Conservation (phyloP, 2,888 invertebrate species). For the Napeogenes sylphis region DNA sequence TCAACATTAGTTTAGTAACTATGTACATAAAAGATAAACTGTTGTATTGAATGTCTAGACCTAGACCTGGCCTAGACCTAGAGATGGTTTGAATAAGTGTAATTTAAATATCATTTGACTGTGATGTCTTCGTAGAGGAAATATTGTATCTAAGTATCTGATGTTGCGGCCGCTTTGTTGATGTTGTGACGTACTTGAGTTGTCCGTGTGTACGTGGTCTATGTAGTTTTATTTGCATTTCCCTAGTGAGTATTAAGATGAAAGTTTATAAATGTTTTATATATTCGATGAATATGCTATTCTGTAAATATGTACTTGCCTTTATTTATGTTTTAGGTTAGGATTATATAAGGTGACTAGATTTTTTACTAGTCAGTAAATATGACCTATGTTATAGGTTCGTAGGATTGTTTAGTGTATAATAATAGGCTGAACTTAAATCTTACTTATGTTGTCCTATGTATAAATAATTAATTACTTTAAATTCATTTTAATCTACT, state of each 20-base stretch:
- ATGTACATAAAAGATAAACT: conserved; percentile 37
- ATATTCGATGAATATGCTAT: conserved; percentile 54
- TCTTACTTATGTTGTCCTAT: conserved; percentile 12
- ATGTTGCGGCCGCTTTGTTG: conserved; percentile 27
- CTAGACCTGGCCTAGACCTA: conserved; percentile 17
- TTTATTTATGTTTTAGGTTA: conserved; percentile 69
- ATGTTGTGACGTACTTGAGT: conserved; percentile 52
- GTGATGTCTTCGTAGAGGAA: conserved; percentile 77
- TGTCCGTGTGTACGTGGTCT: conserved; percentile 52
- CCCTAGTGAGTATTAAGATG: conserved; percentile 48
- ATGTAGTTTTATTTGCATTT: conserved; percentile 62
- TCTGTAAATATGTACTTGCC: conserved; percentile 71
- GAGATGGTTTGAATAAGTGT: conserved; percentile 31
- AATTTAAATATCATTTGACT: conserved; percentile 62
- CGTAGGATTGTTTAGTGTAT: conserved; percentile 16
- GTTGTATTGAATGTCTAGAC: conserved; percentile 25
- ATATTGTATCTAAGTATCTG: conserved; percentile 58
- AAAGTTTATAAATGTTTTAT: conserved; percentile 54
- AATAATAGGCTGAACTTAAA: conserved; percentile 1
- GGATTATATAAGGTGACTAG: conserved; percentile 63
- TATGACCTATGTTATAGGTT: conserved; percentile 30
- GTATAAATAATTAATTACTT: conserved; percentile 9
- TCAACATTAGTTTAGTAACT: conserved; percentile 33
- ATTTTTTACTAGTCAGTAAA: conserved; percentile 70
- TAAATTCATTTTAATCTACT: not conserved